Evolutionary conservation across 2,797 vertebrate genomes (phyloP).

Genomic region (Anguilla megastoma): DNA sequence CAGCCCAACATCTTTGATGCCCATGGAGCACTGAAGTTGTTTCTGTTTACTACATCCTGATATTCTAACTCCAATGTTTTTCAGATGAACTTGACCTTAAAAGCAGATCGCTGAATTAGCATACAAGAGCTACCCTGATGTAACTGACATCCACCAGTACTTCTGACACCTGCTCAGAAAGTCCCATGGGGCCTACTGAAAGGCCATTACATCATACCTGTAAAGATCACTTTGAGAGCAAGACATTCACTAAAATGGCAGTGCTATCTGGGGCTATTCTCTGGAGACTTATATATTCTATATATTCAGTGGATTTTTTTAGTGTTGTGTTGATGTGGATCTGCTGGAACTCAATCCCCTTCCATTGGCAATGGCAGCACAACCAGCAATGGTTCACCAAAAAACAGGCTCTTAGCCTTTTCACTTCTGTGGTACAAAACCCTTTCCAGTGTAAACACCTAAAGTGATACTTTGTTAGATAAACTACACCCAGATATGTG

Average conservation of each 20-base stretch:
- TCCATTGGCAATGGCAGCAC: background rate
- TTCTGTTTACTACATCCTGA: background rate
- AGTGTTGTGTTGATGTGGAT: background rate
- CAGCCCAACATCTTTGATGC: background rate
- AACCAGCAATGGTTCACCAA: background rate
- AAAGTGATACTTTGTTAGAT: background rate
- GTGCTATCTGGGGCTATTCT: background rate
- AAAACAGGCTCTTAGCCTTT: background rate
- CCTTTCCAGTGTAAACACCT: background rate
- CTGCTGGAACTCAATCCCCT: background rate
- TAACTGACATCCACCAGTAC: background rate
- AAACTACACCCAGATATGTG: background rate
- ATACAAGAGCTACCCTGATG: background rate
- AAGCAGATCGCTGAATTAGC: background rate
- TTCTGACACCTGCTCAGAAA: background rate
- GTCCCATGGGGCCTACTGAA: background rate
- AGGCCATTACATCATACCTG: background rate
- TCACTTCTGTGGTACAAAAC: background rate
- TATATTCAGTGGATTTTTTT: background rate
- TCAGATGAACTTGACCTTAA: conserved; percentile 17
- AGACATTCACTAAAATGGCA: background rate
- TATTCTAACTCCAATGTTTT: background rate
- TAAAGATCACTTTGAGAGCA: background rate
- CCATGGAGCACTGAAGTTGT: background rate
- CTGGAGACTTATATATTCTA: background rate